Evolutionary conservation across 2,113 vertebrate genomes (phyloP).

Genomic region (Pachycephala philippinensis): DNA sequence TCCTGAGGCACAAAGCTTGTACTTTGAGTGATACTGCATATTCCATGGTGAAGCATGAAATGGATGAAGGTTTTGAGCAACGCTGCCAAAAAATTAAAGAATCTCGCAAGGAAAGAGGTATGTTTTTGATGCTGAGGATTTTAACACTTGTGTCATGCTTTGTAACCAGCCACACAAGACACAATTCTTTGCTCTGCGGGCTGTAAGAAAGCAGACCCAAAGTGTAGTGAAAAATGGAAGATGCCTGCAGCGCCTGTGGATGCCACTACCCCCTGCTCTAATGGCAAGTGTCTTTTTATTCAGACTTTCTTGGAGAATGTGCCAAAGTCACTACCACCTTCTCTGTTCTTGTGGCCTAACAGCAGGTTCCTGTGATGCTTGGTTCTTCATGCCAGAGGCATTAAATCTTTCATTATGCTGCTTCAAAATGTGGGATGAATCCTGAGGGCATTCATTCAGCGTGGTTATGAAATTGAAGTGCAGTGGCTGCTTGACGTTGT

Average conservation of each 20-base stretch:
- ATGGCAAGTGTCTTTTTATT: conserved; percentile 19
- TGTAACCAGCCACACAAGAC: background rate
- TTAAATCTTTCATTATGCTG: background rate
- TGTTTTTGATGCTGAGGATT: background rate
- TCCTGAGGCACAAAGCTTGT: conserved; percentile 91
- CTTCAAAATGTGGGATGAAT: background rate
- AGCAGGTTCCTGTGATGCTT: background rate
- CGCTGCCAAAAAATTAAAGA: conserved; percentile 87
- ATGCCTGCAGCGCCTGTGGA: conserved; percentile 21
- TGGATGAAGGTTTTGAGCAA: conserved; percentile 91
- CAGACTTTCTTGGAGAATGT: background rate
- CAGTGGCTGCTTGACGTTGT: background rate
- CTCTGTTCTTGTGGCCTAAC: background rate
- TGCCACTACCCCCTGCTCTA: conserved; percentile 54
- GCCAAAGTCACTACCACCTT: background rate
- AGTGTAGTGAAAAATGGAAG: conserved; percentile 44
- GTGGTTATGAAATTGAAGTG: background rate
- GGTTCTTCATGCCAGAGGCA: background rate
- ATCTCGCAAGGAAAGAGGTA: conserved; percentile 86
- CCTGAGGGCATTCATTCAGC: background rate
- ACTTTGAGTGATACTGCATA: conserved; percentile 86
- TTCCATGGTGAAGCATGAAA: conserved; percentile 88
- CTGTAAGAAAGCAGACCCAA: conserved; percentile 44
- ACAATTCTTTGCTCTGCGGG: background rate
- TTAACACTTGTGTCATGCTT: background rate